Conservation (phyloP, 2,113 vertebrate species). For the Ctenomys sociabilis region DNA sequence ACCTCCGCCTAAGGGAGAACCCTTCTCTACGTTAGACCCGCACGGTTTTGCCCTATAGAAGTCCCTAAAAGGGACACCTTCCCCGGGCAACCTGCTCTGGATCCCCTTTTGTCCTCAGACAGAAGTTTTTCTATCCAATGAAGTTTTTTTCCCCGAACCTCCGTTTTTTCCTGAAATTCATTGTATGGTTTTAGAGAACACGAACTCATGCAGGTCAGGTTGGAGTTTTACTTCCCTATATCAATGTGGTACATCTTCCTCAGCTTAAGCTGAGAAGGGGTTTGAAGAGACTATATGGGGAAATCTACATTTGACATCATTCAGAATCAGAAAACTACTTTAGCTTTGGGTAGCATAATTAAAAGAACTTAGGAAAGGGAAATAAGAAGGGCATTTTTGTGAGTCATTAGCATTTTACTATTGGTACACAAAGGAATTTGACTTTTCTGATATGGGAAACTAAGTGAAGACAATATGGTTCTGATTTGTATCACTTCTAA, state of each 20-base stretch:
- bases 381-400: not conserved
- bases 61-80: too few relatives aligned
- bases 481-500: not conserved
- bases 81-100: too few relatives aligned
- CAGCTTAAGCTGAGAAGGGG: not conserved
- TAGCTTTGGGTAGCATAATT: not conserved
- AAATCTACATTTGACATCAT: not conserved
- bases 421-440: not conserved
- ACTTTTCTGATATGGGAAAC: not conserved
- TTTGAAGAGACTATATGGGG: not conserved
- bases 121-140: too few relatives aligned
- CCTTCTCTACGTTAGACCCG: too few relatives aligned
- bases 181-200: too few relatives aligned
- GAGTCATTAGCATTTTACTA: not conserved
- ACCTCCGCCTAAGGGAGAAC: too few relatives aligned
- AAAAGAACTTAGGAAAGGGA: not conserved
- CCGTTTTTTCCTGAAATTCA: too few relatives aligned
- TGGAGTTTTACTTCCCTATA: too few relatives aligned
- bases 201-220: too few relatives aligned
- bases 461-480: not conserved
- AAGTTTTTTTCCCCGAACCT: too few relatives aligned
- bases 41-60: too few relatives aligned
- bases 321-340: not conserved
- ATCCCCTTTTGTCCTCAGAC: too few relatives aligned
- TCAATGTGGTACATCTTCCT: not conserved